Percentiles rank a stretch among this genome's conserved stretches.
Evolutionary conservation across 2,113 vertebrate species (phyloP).

Genomic region (Mionectes macconnelli): DNA sequence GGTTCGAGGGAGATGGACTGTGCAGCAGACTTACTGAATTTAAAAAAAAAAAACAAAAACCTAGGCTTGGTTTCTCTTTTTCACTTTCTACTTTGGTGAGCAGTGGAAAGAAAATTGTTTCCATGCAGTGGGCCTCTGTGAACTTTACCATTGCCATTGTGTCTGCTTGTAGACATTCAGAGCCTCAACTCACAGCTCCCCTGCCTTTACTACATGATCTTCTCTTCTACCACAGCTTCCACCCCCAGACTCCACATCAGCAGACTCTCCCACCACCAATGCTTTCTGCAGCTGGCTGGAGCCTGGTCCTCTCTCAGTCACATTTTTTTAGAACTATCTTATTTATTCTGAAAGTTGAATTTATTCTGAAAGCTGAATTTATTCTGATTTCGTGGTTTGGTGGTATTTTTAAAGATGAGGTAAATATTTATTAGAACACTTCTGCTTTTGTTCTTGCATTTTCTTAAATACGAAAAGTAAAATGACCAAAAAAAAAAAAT

Average conservation of each 20-base stretch:
- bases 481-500: neutral
- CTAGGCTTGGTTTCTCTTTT: neutral
- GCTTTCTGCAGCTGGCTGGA: neutral
- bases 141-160: neutral
- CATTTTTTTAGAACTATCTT: neutral
- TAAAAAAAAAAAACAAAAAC: neutral
- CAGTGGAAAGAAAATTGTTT: constrained; percentile 12
- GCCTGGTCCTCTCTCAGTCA: neutral
- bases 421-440: neutral
- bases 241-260: neutral
- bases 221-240: neutral
- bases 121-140: neutral
- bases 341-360: neutral
- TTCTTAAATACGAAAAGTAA: neutral
- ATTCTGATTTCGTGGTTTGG: neutral
- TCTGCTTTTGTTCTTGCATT: neutral
- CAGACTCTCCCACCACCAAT: neutral
- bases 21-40: neutral
- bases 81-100: neutral
- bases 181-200: neutral
- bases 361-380: neutral
- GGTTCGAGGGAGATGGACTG: neutral
- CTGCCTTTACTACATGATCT: neutral
- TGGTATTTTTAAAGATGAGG: neutral
- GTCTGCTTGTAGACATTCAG: neutral